Percentiles rank a stretch among this genome's conserved stretches.
phyloP scores from a whole-genome alignment of 2,113 vertebrate species.

The Theristicus caerulescens region DNA sequence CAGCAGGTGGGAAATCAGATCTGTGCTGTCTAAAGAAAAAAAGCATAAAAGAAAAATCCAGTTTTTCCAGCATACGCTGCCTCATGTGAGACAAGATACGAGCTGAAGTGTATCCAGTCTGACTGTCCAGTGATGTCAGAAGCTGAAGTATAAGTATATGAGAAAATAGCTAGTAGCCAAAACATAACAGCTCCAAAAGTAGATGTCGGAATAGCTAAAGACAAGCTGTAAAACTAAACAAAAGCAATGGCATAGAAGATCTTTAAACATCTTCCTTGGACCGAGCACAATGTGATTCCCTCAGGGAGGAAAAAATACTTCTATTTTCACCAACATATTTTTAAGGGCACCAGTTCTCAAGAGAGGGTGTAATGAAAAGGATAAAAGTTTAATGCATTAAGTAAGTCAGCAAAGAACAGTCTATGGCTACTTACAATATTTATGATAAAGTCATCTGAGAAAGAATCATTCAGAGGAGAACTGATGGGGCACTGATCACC shows the following conservation, averaged over 20 bases:
- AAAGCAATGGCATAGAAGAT: constrained; percentile 12
- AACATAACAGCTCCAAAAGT: not conserved
- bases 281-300: not conserved
- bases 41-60: not conserved
- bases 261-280: not conserved
- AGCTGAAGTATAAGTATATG: not conserved
- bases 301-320: not conserved
- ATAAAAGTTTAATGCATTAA: not conserved
- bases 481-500: not conserved
- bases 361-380: not conserved
- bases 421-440: not conserved
- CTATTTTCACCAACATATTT: rapidly evolving
- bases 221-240: not conserved
- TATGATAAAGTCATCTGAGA: not conserved
- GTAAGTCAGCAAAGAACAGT: not conserved
- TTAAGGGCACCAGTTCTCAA: not conserved
- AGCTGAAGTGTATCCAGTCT: not conserved
- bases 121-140: not conserved
- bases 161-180: constrained; percentile 35
- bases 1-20: not conserved
- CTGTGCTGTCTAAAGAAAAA: not conserved
- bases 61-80: not conserved
- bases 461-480: not conserved
- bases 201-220: not conserved
- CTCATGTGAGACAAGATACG: not conserved